A percentile compares a stretch with the other conserved stretches of the same genome.
Conservation (phyloP, 2,113 vertebrate genomes). For the Pycnonotus jocosus region DNA sequence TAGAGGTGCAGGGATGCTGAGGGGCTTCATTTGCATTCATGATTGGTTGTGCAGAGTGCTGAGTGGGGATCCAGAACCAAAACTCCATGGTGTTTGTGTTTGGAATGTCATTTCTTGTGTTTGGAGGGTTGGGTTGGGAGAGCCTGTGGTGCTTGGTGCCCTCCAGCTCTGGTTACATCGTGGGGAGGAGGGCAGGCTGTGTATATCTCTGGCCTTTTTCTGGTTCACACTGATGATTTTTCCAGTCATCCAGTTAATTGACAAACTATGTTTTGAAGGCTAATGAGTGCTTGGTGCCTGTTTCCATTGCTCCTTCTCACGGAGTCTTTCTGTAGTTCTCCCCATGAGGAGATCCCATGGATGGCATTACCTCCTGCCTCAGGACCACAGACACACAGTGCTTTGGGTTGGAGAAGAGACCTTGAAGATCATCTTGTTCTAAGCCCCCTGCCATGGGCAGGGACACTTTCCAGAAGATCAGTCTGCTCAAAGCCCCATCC, state of each 20-base stretch:
- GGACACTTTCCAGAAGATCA: background rate
- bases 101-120: background rate
- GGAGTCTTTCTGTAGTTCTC: rapidly evolving
- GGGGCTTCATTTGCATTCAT: rapidly evolving
- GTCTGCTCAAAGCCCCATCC: background rate
- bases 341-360: background rate
- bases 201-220: background rate
- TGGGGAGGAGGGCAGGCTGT: background rate
- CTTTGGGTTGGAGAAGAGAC: background rate
- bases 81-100: background rate
- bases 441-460: background rate
- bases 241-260: background rate
- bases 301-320: background rate
- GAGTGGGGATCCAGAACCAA: background rate
- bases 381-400: background rate
- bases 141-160: background rate
- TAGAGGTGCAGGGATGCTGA: background rate
- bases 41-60: background rate
- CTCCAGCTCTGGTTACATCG: rapidly evolving
- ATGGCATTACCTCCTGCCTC: background rate
- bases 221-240: background rate
- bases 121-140: background rate
- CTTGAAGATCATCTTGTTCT: background rate
- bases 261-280: background rate
- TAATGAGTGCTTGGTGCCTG: background rate